Conservation (phyloP, 2,888 invertebrate species). For the Monopis laevigella region DNA sequence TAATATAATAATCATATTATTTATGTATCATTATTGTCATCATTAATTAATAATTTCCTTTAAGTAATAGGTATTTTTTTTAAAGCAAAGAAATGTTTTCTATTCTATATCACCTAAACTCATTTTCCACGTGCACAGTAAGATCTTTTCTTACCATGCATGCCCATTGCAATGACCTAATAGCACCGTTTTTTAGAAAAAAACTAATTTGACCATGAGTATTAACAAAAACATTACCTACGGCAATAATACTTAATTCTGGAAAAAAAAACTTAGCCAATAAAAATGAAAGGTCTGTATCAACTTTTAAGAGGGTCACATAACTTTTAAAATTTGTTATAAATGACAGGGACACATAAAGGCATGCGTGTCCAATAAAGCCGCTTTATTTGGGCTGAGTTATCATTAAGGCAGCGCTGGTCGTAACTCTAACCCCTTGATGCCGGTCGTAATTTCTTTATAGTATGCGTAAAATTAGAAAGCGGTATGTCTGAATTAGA, state of each 20-base stretch:
- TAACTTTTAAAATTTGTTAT: slow-evolving; percentile 21
- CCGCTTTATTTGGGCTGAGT: slow-evolving; percentile 48
- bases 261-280: background rate
- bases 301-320: background rate
- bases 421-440: slow-evolving; percentile 57
- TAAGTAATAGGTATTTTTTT: no score
- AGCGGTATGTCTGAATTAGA: slow-evolving; percentile 28
- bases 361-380: slow-evolving; percentile 43
- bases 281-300: background rate
- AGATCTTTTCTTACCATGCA: no score
- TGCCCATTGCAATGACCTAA: no score
- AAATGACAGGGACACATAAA: slow-evolving; percentile 34
- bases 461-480: slow-evolving; percentile 53
- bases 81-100: no score
- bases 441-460: slow-evolving; percentile 58
- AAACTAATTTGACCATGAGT: slow-evolving; percentile 41
- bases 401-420: slow-evolving; percentile 48
- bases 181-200: slow-evolving; percentile 48
- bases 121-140: no score
- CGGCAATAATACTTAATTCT: background rate
- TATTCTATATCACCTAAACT: no score
- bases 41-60: no score
- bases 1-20: no score
- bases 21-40: no score
- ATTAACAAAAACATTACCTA: background rate